These are phyloP conservation scores for Pelodytes ibericus DNA, from an alignment of 2,797 vertebrate genomes.

Conservation along the genomic window DNA sequence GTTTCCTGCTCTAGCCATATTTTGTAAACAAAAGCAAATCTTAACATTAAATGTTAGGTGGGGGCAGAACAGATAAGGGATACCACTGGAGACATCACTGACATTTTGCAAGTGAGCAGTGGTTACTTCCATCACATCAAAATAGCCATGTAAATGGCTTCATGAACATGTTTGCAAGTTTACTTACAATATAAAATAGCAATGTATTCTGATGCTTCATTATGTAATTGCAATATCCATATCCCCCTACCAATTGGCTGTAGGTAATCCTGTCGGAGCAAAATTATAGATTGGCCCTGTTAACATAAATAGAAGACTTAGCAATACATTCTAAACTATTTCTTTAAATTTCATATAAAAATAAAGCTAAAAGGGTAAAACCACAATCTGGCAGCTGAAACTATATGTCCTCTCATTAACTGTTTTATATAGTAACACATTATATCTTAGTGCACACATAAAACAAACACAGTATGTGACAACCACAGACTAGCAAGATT, in stretches of 20 bases:
- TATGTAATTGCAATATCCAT: no score
- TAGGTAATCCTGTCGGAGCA: constrained; percentile 11
- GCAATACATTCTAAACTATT: constrained; percentile 36
- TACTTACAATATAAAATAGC: constrained; percentile 39
- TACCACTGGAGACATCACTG: no score
- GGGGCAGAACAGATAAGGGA: no score
- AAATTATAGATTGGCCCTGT: constrained; percentile 22
- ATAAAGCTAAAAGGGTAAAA: constrained; percentile 39
- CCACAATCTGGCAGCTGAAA: constrained; percentile 40
- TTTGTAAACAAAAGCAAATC: no score
- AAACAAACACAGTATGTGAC: constrained; percentile 55
- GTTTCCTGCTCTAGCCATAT: no score
- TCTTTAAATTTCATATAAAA: constrained; percentile 39
- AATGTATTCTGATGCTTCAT: constrained; percentile 40
- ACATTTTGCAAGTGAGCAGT: no score
- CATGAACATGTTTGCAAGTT: constrained; percentile 36
- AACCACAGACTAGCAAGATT: constrained; percentile 55
- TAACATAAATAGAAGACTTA: constrained; percentile 37
- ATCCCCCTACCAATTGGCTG: constrained; percentile 42
- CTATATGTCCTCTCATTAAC: constrained; percentile 46
- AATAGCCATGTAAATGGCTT: constrained; percentile 28
- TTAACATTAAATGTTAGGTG: no score
- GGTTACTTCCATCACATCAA: no score
- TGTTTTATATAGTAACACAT: constrained; percentile 54
- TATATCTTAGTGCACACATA: constrained; percentile 49